A percentile compares a stretch with the other conserved stretches of the same genome.
phyloP scores from a whole-genome alignment of 1,140 invertebrate genomes.

The Berghia stephanieae region DNA sequence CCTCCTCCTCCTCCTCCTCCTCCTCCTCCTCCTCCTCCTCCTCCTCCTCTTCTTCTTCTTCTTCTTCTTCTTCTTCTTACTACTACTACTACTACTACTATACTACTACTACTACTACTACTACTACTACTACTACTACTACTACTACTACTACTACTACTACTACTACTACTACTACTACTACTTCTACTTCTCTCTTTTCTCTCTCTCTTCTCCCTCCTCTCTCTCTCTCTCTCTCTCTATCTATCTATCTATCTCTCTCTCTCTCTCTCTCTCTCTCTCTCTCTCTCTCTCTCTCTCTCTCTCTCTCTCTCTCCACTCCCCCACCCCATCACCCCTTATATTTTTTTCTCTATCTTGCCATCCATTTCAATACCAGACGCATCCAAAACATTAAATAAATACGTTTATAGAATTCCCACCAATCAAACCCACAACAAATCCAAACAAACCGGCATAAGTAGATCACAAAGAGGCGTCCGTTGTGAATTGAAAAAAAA shows the following conservation, averaged over 20 bases:
- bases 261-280: not conserved
- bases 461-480: no score
- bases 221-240: not conserved
- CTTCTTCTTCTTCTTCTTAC: not conserved
- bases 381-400: not conserved
- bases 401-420: no score
- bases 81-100: no score
- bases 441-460: no score
- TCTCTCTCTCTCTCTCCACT: not conserved
- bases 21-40: not conserved
- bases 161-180: constrained; percentile 22
- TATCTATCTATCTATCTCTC: not conserved
- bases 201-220: not conserved
- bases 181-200: not conserved
- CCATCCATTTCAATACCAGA: not conserved
- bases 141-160: constrained; percentile 29
- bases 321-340: not conserved
- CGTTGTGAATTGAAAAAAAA: no score
- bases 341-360: not conserved
- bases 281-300: not conserved
- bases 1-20: not conserved
- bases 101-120: constrained; percentile 15
- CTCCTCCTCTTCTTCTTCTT: not conserved
- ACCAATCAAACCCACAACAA: no score
- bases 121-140: constrained; percentile 17